Percentiles rank a stretch among this genome's conserved stretches.
Conservation (phyloP, 2,797 vertebrate species). For the Crocidura indochinensis region DNA sequence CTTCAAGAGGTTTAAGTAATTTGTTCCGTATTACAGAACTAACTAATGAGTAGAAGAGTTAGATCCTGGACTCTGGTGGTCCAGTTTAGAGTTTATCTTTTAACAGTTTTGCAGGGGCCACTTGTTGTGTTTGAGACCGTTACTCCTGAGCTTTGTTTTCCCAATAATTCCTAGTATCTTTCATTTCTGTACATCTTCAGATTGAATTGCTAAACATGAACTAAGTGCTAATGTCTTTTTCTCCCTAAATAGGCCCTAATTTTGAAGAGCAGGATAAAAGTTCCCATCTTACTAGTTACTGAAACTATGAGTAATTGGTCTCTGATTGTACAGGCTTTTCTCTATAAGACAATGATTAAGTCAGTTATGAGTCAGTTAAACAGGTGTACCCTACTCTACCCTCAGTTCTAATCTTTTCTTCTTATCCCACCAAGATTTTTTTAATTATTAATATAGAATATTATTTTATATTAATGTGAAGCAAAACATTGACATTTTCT, state of each 20-base stretch:
- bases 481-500: too few species aligned
- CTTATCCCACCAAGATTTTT: neutral
- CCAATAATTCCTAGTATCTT: neutral
- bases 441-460: neutral
- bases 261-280: slow-evolving; percentile 53
- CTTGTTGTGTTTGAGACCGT: slow-evolving; percentile 12
- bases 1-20: slow-evolving; percentile 23
- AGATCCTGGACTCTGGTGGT: slow-evolving; percentile 12
- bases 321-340: slow-evolving; percentile 28
- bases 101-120: neutral
- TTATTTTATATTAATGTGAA: too few species aligned
- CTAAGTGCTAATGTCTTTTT: neutral
- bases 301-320: neutral
- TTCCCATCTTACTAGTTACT: neutral
- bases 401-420: neutral
- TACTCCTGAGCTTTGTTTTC: neutral
- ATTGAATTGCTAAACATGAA: slow-evolving; percentile 46
- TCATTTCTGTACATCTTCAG: neutral
- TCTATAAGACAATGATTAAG: neutral
- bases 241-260: neutral
- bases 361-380: slow-evolving; percentile 30
- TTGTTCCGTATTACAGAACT: neutral
- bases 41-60: neutral
- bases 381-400: neutral
- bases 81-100: slow-evolving; percentile 20